Base-by-base conservation (phyloP, 2,888 invertebrate genomes). In the Homarus gammarus region DNA sequence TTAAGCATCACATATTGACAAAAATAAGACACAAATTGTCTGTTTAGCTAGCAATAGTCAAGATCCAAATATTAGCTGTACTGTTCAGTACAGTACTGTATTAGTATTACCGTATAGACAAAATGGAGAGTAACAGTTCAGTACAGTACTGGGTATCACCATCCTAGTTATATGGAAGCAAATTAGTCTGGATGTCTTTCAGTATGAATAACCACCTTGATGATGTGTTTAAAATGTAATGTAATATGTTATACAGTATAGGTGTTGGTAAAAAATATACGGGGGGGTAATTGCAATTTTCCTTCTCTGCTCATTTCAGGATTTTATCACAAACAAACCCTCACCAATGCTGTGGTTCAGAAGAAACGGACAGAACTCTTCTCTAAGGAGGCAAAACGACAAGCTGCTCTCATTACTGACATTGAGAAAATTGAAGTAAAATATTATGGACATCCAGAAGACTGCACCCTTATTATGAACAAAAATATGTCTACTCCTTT, bases 381-480 rank as follows among this genome's bases (percentile, higher is more conserved):
- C 93, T 94, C 95, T 3, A 93, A 96, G 70, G 99, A 99, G 93
- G 95, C 96, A 93, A 95, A 96, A 92, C 95, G 96, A 0, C 98
- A 98, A 93, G 93, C 94, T 73, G 95, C 96, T 51, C 94, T 95
- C 22, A 95, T 99, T 15, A 97, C 98, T 0, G 95, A 99, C 93
- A 95, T 99, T 90, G 98, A 99, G 93, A 99, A 99, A 95, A 98
- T 99, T 86, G 96, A 97, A 94, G 97, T 99, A 0, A 95, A 96
- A 90, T 97, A 97, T 93, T 95, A 95, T 92, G 97, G 97, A 0
- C 93, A 95, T 1, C 96, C 97, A 0, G 96, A 97, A 93, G 96
- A 96, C 93, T 95, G 96, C 38, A 96, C 96, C 0, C 94, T 99
- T 87, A 93, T 97, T 36, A 98, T 99, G 98, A 99, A 99, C 94